Percentiles rank a stretch among this genome's conserved stretches.
These are phyloP conservation scores for Ammospiza caudacuta DNA, from an alignment of 2,113 vertebrate species.

Conservation along the genomic window DNA sequence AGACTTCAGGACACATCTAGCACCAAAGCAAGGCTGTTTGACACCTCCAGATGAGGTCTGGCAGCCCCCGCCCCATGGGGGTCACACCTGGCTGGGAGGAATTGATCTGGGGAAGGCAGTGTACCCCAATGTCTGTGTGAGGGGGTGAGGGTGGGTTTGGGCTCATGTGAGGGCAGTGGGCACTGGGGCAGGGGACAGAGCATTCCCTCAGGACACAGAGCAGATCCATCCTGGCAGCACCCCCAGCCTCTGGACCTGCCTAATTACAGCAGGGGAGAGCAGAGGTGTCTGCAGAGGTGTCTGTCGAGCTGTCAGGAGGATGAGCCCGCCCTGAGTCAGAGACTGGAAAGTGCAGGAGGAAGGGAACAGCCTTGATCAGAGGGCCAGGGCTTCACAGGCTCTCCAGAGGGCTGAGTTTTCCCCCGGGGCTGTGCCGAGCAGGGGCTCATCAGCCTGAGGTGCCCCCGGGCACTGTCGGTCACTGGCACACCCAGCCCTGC, in stretches of 20 bases:
- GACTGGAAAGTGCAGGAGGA: neutral
- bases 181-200: neutral
- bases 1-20: neutral
- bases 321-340: neutral
- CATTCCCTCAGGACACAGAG: rapidly evolving
- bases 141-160: rapidly evolving
- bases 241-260: neutral
- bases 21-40: neutral
- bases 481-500: rapidly evolving
- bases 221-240: neutral
- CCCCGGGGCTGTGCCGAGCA: neutral
- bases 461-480: neutral
- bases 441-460: neutral
- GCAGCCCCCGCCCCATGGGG: rapidly evolving
- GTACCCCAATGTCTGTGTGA: rapidly evolving
- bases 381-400: neutral
- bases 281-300: neutral
- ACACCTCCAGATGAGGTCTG: conserved; percentile 9
- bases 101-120: neutral
- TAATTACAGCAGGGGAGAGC: neutral
- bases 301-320: neutral
- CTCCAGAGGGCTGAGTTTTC: rapidly evolving
- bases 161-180: neutral
- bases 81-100: neutral
- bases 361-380: neutral